Conservation (phyloP, 2,888 invertebrate species). For the Eupithecia abbreviata region DNA sequence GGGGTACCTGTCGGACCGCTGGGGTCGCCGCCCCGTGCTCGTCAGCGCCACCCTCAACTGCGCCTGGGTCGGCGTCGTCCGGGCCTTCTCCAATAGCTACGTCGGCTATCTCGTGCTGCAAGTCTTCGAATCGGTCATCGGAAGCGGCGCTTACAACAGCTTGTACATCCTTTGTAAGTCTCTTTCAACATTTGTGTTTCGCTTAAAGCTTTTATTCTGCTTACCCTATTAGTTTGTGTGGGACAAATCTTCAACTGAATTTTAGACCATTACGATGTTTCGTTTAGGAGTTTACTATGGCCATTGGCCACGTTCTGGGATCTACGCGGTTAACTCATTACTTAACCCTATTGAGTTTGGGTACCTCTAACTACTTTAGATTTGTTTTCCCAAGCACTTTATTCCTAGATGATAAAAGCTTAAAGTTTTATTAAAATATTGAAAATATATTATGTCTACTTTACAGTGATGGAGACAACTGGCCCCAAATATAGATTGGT, state of each 20-base stretch:
- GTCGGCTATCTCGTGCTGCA: conserved; percentile 81
- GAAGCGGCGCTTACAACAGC: conserved; percentile 81
- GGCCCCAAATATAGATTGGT: conserved; percentile 88
- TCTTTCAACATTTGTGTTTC: not conserved
- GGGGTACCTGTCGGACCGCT: conserved; percentile 87
- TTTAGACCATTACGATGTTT: too few species aligned
- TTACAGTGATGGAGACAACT: conserved; percentile 88
- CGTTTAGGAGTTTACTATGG: too few species aligned
- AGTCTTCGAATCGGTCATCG: conserved; percentile 78
- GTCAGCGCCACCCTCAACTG: conserved; percentile 74
- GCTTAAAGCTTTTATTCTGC: not conserved
- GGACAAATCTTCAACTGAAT: too few species aligned
- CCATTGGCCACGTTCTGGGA: too few species aligned
- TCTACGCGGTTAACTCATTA: too few species aligned
- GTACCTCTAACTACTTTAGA: too few species aligned
- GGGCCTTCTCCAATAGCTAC: conserved; percentile 83
- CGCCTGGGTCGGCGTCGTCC: conserved; percentile 76
- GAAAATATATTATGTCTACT: conserved; percentile 67
- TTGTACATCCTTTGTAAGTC: conserved; percentile 71
- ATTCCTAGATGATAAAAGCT: too few species aligned
- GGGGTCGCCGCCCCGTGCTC: conserved; percentile 79
- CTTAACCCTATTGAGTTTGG: too few species aligned
- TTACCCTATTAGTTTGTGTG: too few species aligned
- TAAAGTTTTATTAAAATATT: not conserved
- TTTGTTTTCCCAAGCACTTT: too few species aligned